A percentile compares a stretch with the other conserved stretches of the same genome.
Evolutionary conservation across 2,888 invertebrate genomes (phyloP).

Genomic region (Erebia aethiops): DNA sequence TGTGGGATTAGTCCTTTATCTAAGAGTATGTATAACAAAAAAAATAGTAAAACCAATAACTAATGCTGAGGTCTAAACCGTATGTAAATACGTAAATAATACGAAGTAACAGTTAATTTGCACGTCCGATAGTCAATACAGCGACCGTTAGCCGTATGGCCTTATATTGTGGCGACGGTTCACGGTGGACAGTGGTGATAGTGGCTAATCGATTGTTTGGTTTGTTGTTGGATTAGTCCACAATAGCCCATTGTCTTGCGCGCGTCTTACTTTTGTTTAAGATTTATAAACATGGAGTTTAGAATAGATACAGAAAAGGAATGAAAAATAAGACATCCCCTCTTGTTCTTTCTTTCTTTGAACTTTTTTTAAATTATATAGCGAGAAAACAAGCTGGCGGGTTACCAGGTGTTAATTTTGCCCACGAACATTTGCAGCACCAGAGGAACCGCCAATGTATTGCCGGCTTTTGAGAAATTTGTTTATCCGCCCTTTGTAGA

Average conservation of each 20-base stretch:
- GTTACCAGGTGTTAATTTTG: too few species aligned
- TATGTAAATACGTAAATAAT: conserved; percentile 20
- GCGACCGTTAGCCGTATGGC: conserved; percentile 25
- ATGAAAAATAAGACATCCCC: too few species aligned
- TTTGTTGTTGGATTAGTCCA: conserved; percentile 21
- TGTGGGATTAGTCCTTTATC: too few species aligned
- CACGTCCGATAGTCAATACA: conserved; percentile 24
- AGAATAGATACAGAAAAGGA: too few species aligned
- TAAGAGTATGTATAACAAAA: too few species aligned
- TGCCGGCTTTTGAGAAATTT: too few species aligned
- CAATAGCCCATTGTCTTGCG: conserved; percentile 36
- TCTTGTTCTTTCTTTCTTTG: too few species aligned
- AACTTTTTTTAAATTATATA: too few species aligned
- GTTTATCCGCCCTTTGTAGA: too few species aligned
- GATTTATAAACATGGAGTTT: not conserved
- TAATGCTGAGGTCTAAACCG: conserved; percentile 3
- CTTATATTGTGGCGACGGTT: not conserved
- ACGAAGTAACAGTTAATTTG: conserved; percentile 22
- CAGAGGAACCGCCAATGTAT: too few species aligned
- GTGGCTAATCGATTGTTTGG: conserved; percentile 36
- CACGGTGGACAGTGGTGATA: conserved; percentile 26
- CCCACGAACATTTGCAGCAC: too few species aligned
- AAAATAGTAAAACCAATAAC: not conserved
- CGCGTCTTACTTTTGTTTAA: conserved; percentile 17
- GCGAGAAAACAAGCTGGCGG: too few species aligned